Conservation (phyloP, 2,888 invertebrate species). For the Xanthorhoe designata region DNA sequence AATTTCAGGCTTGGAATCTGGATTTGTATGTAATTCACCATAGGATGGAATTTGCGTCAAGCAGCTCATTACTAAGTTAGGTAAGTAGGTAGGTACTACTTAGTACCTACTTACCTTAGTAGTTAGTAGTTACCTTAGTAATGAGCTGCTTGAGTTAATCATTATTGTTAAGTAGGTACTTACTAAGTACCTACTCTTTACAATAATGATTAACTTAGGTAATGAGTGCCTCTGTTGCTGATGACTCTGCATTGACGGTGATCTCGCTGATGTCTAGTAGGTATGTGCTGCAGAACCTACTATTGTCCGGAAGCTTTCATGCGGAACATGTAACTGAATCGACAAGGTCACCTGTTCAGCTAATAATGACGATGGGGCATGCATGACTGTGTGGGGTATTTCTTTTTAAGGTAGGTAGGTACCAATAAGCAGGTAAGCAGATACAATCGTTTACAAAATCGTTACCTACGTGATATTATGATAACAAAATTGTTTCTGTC, state of each 20-base stretch:
- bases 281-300: constrained; percentile 42
- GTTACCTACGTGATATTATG: not conserved
- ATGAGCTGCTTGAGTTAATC: too few relatives aligned
- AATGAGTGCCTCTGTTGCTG: constrained; percentile 12
- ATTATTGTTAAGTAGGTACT: not conserved
- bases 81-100: not conserved
- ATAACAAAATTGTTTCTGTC: too few relatives aligned
- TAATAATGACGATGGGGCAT: constrained; percentile 48
- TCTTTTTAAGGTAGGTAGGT: constrained; percentile 21
- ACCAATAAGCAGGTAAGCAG: not conserved
- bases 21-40: too few relatives aligned
- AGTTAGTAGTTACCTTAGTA: too few relatives aligned
- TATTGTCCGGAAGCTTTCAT: constrained; percentile 68
- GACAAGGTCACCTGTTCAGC: constrained; percentile 63
- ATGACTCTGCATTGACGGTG: constrained; percentile 58
- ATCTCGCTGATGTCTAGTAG: constrained; percentile 50
- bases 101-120: too few relatives aligned
- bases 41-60: not conserved
- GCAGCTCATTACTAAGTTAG: too few relatives aligned
- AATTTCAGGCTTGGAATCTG: too few relatives aligned
- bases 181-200: constrained; percentile 2
- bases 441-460: constrained; percentile 34
- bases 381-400: constrained; percentile 40
- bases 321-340: constrained; percentile 69
- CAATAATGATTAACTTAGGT: constrained; percentile 10